These are phyloP conservation scores for Masnerella sp. DNA, from an alignment of 2,888 invertebrate genomes.

Conservation along the genomic window DNA sequence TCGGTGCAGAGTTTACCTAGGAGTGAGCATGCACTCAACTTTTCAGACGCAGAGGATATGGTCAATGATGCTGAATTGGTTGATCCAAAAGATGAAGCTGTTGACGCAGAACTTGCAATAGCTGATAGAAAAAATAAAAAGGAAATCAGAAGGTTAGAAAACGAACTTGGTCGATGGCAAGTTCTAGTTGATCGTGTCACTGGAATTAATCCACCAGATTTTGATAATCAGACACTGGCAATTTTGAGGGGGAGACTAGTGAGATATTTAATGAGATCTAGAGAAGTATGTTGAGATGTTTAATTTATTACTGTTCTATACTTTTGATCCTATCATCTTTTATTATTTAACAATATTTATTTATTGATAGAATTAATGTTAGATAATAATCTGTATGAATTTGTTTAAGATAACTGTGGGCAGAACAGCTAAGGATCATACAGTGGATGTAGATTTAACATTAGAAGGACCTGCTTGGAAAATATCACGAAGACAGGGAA, in stretches of 20 bases:
- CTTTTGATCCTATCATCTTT: too few relatives aligned
- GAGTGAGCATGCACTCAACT: conserved; percentile 84
- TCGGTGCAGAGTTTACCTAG: conserved; percentile 82
- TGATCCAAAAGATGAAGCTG: conserved; percentile 88
- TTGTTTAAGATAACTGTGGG: conserved; percentile 90
- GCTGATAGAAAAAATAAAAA: conserved; percentile 88
- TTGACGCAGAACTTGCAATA: conserved; percentile 88
- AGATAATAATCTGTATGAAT: background rate
- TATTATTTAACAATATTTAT: too few relatives aligned
- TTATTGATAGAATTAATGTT: too few relatives aligned
- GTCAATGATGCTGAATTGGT: conserved; percentile 90
- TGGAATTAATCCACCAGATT: conserved; percentile 89
- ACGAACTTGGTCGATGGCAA: conserved; percentile 94
- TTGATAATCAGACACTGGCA: conserved; percentile 95
- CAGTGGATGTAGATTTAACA: conserved; percentile 94
- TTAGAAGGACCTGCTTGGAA: conserved; percentile 97
- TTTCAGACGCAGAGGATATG: conserved; percentile 95
- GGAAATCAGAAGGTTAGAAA: conserved; percentile 93
- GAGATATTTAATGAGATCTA: conserved; percentile 94
- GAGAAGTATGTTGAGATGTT: conserved; percentile 82
- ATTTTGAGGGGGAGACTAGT: conserved; percentile 94
- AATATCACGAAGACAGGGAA: conserved; percentile 94
- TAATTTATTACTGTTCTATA: too few relatives aligned
- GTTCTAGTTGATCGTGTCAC: conserved; percentile 94
- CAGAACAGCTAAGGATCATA: conserved; percentile 90